Percentiles rank a stretch among this genome's conserved stretches.
phyloP scores from a whole-genome alignment of 2,888 invertebrate species.

The Lithophane leautieri region DNA sequence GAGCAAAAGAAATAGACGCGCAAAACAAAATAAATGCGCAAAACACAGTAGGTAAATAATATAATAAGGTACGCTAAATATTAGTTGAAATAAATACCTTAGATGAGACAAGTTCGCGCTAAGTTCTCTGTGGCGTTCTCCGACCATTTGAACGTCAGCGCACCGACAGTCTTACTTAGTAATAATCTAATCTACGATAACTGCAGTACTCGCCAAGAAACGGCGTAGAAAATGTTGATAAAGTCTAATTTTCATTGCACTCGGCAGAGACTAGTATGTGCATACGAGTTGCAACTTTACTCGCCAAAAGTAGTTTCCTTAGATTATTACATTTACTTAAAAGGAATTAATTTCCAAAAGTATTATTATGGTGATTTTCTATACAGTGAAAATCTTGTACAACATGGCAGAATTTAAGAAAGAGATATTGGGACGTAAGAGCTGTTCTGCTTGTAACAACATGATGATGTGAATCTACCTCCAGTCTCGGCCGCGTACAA shows the following conservation, averaged over 20 bases:
- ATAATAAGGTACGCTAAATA: background rate
- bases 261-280: slow-evolving; percentile 34
- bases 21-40: background rate
- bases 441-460: background rate
- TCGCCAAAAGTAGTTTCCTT: background rate
- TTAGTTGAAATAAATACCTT: slow-evolving; percentile 7
- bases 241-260: slow-evolving; percentile 37
- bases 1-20: background rate
- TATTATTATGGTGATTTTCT: slow-evolving; percentile 7
- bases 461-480: background rate
- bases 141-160: slow-evolving; percentile 56
- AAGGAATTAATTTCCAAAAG: background rate
- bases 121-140: background rate
- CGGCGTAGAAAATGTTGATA: slow-evolving; percentile 43
- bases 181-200: slow-evolving; percentile 62
- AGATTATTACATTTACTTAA: slow-evolving; percentile 23
- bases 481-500: slow-evolving; percentile 38
- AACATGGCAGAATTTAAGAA: background rate
- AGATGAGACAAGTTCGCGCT: background rate
- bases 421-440: background rate
- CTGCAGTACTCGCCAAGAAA: slow-evolving; percentile 60
- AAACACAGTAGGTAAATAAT: too few species aligned
- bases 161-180: slow-evolving; percentile 62
- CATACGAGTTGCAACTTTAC: background rate
- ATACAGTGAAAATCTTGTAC: slow-evolving; percentile 1